Conservation (phyloP, 2,113 vertebrate genomes). For the Thamnaconus septentrionalis region DNA sequence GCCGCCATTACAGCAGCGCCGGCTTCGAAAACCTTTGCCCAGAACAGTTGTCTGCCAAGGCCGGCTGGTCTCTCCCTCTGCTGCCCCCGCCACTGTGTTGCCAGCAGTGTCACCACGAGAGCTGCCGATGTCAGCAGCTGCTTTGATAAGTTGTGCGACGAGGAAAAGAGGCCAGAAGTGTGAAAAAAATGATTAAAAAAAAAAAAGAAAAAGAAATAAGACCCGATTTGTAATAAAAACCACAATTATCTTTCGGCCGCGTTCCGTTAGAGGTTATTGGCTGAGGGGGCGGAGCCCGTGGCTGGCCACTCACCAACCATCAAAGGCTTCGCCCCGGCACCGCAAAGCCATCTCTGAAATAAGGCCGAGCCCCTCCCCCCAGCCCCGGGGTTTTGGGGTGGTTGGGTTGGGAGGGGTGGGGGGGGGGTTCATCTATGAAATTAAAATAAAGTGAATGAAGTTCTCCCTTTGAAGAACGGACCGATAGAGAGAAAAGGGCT, state of each 20-base stretch:
- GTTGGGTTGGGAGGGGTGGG: not conserved
- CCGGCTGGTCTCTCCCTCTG: not conserved
- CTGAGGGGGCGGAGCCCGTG: constrained; percentile 54
- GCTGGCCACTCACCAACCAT: constrained; percentile 56
- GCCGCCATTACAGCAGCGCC: no score
- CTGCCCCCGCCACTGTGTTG: not conserved
- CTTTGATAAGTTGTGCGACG: constrained; percentile 1
- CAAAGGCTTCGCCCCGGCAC: constrained; percentile 63
- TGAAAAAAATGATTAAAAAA: constrained; percentile 13
- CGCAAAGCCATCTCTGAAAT: constrained; percentile 62
- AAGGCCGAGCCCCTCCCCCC: constrained; percentile 30
- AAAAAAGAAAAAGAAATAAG: no score
- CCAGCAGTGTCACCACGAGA: not conserved
- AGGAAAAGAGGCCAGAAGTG: constrained; percentile 5
- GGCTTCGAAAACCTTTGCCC: no score
- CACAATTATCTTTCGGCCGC: not conserved
- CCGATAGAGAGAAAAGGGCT: constrained; percentile 71
- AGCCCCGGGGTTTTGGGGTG: no score
- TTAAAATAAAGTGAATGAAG: constrained; percentile 81
- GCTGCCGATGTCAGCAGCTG: constrained; percentile 1
- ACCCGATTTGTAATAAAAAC: constrained; percentile 1
- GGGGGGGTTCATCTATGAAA: constrained; percentile 74
- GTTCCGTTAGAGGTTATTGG: constrained; percentile 44
- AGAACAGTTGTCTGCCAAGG: no score
- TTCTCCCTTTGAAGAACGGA: constrained; percentile 79